Evolutionary conservation across 2,888 invertebrate species (phyloP), one percentile per base, ranked within the genome.

Genomic region (Hirudinaria manillensis): DNA sequence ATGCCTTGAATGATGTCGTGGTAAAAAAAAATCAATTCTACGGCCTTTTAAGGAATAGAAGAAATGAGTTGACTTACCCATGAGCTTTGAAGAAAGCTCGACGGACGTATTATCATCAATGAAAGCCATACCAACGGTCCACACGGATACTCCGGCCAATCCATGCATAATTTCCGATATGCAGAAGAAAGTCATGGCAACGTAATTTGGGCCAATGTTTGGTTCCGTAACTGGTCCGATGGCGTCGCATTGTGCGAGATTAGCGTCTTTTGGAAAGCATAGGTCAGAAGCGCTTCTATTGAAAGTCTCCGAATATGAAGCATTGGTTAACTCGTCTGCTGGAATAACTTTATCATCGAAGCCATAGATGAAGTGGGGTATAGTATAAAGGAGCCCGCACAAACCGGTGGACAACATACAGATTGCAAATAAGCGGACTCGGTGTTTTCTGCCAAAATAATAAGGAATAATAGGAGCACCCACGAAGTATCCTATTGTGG

Each of bases 311-410:
- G 61, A 29, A 27, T 27, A 10, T 24, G 24, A 29, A 27, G 61
- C 7, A 61, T 27, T 27, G 6, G 10, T 61, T 16, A 21, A 53
- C 53, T 53, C 13, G 61, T 61, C 61, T 16, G 19, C 21, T 21
- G 61, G 10, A 61, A 10, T 29, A n/a, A 2, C 61, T 29, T 27
- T n/a, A 24, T 24, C 61, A 29, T 61, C 19, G 10, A 55, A 38
- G 27, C 61, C 65, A 71, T 81, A 88, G 67, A 91, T 88, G 81
- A 90, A 89, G 83, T 90, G 90, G 0, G 90, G 90, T 65, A 90
- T 80, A 80, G 90, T 89, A 77, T 90, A 88, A 24, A 80, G 70
- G 0, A 80, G 34, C 6, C 77, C 77, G 21, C 80, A 79, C 10
- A 78, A 21, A 19, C 68, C 53, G 24, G 76, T 76, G 21, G 70